These are phyloP conservation scores for Catagonus wagneri DNA, from an alignment of 2,113 vertebrate species.

Conservation along the genomic window DNA sequence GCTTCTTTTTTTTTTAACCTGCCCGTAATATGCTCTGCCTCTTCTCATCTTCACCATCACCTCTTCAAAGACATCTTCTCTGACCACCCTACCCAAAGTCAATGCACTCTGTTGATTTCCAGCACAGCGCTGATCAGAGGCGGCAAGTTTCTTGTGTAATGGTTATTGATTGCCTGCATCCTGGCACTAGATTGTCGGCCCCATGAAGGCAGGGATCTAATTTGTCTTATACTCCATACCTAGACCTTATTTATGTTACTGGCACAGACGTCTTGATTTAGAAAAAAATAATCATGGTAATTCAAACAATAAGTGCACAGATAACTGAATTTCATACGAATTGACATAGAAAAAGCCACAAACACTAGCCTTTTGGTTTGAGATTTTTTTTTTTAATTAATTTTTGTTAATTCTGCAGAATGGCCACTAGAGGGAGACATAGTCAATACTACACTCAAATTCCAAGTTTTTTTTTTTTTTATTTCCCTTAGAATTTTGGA, in stretches of 20 bases:
- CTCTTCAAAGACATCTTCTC: not conserved
- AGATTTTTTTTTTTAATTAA: not conserved
- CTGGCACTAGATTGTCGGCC: not conserved
- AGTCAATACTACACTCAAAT: slow-evolving; percentile 61
- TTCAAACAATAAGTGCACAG: slow-evolving; percentile 15
- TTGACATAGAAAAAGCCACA: not conserved
- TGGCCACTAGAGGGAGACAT: slow-evolving; percentile 78
- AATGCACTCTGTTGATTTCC: not conserved
- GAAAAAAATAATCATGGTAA: not conserved
- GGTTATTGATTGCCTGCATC: not conserved
- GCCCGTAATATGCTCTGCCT: not conserved
- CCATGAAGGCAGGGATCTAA: not conserved
- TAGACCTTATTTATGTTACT: not conserved
- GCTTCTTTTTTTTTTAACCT: not conserved
- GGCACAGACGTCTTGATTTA: not conserved
- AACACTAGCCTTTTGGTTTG: not conserved
- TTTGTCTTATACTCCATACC: not conserved
- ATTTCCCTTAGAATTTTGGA: not conserved
- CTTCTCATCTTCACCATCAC: not conserved
- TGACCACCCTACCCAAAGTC: not conserved
- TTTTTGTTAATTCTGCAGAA: slow-evolving; percentile 54
- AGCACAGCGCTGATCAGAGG: not conserved
- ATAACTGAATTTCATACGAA: not conserved
- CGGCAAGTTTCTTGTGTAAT: not conserved
- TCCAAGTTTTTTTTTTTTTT: not conserved